Evolutionary conservation across 2,797 vertebrate genomes (phyloP).

Genomic region (Myiotriccus ornatus): DNA sequence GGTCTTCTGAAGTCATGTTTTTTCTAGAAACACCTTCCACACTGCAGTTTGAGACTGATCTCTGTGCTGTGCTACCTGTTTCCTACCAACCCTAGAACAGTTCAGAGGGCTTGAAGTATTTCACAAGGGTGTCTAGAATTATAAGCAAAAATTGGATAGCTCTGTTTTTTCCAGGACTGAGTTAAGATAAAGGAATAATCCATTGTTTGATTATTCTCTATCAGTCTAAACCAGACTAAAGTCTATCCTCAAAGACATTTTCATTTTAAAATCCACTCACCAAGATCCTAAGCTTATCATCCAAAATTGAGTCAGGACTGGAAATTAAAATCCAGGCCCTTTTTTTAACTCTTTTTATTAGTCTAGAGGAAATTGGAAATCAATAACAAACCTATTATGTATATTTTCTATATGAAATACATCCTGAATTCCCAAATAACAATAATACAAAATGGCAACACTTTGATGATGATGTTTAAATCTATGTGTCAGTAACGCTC

Average conservation of each 20-base stretch:
- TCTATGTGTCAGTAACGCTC: not conserved
- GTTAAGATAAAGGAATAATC: not conserved
- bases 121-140: not conserved
- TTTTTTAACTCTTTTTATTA: not conserved
- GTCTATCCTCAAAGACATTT: not conserved
- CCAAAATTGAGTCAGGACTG: not conserved
- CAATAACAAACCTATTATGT: not conserved
- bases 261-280: not conserved
- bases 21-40: not conserved
- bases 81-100: not conserved
- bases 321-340: not conserved
- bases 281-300: not conserved
- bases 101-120: not conserved
- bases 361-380: not conserved
- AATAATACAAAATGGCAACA: not conserved
- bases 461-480: not conserved
- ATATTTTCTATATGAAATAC: not conserved
- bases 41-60: not conserved
- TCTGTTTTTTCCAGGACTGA: not conserved
- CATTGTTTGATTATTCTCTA: not conserved
- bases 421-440: not conserved
- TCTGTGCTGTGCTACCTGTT: accelerated
- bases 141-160: not conserved
- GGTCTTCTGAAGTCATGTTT: not conserved
- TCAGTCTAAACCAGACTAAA: not conserved